These are phyloP conservation scores for Tipula vernalis DNA, from an alignment of 2,888 invertebrate genomes.

Conservation along the genomic window DNA sequence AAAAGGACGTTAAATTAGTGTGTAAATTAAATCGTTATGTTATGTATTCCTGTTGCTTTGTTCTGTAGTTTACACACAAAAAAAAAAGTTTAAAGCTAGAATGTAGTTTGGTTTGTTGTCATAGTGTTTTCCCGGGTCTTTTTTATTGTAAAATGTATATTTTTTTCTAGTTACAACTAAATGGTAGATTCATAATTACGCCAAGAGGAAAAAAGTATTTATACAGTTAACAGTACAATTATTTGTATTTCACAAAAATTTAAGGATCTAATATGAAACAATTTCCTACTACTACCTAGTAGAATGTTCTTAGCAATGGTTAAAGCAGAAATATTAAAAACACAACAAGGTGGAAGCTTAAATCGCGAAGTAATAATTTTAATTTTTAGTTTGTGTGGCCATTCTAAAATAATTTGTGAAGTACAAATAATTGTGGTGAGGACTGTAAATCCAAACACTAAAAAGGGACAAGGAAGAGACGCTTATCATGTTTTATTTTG, in stretches of 20 bases:
- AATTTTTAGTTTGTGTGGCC: no score
- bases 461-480: no score
- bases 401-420: no score
- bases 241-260: no score
- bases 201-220: neutral
- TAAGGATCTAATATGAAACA: no score
- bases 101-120: neutral
- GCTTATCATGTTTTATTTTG: neutral
- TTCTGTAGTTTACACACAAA: neutral
- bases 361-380: no score
- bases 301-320: no score
- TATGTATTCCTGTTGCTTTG: neutral
- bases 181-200: neutral
- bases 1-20: neutral
- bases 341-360: no score
- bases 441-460: no score
- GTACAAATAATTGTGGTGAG: no score
- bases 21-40: neutral
- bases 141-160: neutral
- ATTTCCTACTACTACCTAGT: no score
- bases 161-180: neutral
- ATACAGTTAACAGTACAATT: neutral
- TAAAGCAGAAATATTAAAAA: no score
- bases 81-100: neutral
- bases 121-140: neutral